Evolutionary conservation across 2,888 invertebrate species (phyloP).

Genomic region (Stratiomys singularior): DNA sequence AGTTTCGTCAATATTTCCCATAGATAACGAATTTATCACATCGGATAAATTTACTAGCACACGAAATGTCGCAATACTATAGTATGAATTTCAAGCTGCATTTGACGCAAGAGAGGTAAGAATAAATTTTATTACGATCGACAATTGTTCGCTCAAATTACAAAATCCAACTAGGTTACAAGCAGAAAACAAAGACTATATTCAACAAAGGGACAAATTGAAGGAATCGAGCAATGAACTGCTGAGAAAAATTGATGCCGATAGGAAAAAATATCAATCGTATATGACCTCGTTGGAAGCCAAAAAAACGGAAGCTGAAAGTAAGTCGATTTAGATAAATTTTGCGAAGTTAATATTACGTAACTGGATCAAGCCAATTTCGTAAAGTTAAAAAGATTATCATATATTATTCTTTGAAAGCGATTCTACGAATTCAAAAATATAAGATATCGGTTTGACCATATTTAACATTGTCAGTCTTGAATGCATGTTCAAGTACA

Average conservation of each 20-base stretch:
- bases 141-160: no score
- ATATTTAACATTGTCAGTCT: no score
- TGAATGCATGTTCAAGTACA: no score
- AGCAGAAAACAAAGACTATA: conserved; percentile 61
- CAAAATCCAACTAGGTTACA: no score
- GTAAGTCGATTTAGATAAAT: conserved; percentile 50
- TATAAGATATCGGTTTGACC: no score
- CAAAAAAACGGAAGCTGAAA: conserved; percentile 60
- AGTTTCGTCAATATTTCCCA: no score
- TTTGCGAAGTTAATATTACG: no score
- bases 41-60: conserved; percentile 60
- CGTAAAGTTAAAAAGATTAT: no score
- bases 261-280: conserved; percentile 55
- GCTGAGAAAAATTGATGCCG: conserved; percentile 53
- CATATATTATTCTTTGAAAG: no score
- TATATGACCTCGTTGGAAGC: conserved; percentile 57
- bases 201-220: conserved; percentile 59
- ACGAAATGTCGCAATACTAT: conserved; percentile 61
- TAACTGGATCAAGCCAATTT: no score
- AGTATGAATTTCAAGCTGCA: conserved; percentile 63
- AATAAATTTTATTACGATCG: not conserved
- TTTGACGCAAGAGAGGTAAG: conserved; percentile 61
- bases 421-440: no score
- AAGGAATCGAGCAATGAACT: conserved; percentile 49
- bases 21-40: conserved; percentile 61